Evolutionary conservation across 2,888 invertebrate genomes (phyloP), one percentile per base, ranked within the genome.

Genomic region (Agrotis exclamationis): DNA sequence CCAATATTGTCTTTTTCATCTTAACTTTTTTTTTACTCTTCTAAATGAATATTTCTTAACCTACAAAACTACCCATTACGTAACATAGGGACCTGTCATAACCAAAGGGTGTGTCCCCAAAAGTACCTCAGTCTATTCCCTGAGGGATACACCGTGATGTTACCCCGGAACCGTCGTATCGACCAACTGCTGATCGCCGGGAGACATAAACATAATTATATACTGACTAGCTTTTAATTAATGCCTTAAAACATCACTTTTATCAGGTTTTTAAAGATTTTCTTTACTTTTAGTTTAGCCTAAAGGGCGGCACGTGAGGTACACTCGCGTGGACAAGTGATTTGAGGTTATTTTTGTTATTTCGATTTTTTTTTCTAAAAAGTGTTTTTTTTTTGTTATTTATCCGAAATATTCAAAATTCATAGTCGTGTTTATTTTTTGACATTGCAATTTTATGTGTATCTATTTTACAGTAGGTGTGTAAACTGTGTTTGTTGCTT

Each of bases 141-240:
- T 58, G 11, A 39, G 63, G 76, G 65, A 22, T 16, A 1, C 48
- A 16, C 20, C 64, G 54, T 59, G 65, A 54, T 5, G 60, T 33
- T 60, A 72, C 59, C 78, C 80, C 79, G 80, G 82, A 80, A 80
- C 82, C 72, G 56, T 80, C 51, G 44, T 62, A 80, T 82, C 84
- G 74, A 64, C 57, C 85, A 83, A 85, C 87, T 86, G 86, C 63
- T 70, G 45, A 79, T 59, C 24, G 85, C 87, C 86, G n/a, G 70
- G 54, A 82, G 87, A 81, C 68, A 80, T 71, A 82, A 67, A 70
- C 74, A 76, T 77, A 82, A 85, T 82, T 78, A 80, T 51, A 80
- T 14, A 62, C 58, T 68, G 77, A 63, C 82, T 79, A 81, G 71
- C 78, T 86, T 86, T 86, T 86, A 86, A 86, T 86, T 86, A 80